These are phyloP conservation scores for Papilio protenor DNA, from an alignment of 2,888 invertebrate genomes.

Conservation along the genomic window DNA sequence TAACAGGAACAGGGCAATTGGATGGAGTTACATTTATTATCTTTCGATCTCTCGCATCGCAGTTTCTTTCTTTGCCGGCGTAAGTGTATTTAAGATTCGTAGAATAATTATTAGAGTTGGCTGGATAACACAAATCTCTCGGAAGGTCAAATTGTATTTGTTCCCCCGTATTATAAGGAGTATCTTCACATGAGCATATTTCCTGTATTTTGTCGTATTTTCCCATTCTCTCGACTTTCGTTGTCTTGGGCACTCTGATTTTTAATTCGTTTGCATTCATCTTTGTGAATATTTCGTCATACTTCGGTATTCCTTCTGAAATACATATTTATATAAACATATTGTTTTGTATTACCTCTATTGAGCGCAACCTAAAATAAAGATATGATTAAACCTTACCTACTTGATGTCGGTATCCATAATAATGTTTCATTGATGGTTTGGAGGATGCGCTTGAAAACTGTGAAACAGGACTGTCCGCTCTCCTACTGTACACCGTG, in stretches of 20 bases:
- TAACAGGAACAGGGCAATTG: constrained; percentile 72
- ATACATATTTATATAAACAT: constrained; percentile 36
- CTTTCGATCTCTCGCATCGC: constrained; percentile 59
- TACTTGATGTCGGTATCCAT: constrained; percentile 44
- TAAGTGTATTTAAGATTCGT: constrained; percentile 73
- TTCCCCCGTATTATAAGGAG: constrained; percentile 71
- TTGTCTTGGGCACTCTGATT: constrained; percentile 76
- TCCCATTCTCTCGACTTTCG: constrained; percentile 68
- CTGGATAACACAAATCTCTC: constrained; percentile 58
- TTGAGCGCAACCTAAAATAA: background rate
- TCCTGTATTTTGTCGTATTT: constrained; percentile 76
- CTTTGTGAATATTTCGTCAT: constrained; percentile 78
- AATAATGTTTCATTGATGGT: constrained; percentile 45
- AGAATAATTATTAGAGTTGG: constrained; percentile 63
- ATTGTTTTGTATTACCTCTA: background rate
- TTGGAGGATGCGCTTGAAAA: constrained; percentile 56
- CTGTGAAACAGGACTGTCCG: constrained; percentile 60
- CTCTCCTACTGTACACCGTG: constrained; percentile 50
- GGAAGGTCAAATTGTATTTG: constrained; percentile 78
- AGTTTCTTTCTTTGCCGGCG: constrained; percentile 60
- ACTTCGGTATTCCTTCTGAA: constrained; percentile 64
- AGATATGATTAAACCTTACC: constrained; percentile 42
- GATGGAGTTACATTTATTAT: constrained; percentile 74
- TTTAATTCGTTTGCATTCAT: constrained; percentile 77
- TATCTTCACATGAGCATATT: constrained; percentile 72